Base-by-base conservation (phyloP, 2,888 invertebrate species). In the Cheiracanthium punctorium region DNA sequence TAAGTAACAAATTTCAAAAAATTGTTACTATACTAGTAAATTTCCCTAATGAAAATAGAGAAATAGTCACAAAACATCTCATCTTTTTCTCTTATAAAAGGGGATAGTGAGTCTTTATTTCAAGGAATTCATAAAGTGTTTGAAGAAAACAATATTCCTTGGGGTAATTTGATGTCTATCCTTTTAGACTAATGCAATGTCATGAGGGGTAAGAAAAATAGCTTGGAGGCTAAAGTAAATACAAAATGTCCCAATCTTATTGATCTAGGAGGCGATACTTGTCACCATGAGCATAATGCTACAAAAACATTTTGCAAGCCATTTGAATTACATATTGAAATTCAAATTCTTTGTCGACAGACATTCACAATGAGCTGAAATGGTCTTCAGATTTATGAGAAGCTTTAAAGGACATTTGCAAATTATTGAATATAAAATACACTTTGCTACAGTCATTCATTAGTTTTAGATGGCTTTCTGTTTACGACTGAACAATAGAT, bases 1-100 rank as follows among this genome's bases (percentile, higher is more conserved):
- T 37, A 1, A 73, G 73, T 73, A 73, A 72, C 24, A 20, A 41
- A 0, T 41, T 37, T 72, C 37, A 72, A 43, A 43, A 72, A 14
- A 41, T 72, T 43, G 72, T 72, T 14, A 14, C 72, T 37, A 43
- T 43, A 8, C 14, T 52, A 52, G 17, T 52, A 52, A 52, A 52
- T 52, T 52, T 52, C n/a, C 52, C 52, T n/a, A 20, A 52, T 17
- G 20, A 67, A n/a, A 30, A 30, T 5, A 67, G 30, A 24, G 24
- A n/a, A 67, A 29, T 67, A 5, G n/a, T n/a, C 12, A 29, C 14
- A 8, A 24, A 14, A 24, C 24, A 14, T 24, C 17, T 67, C 67
- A n/a, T 24, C 30, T n/a, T 67, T 67, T 29, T 28, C 67, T 1
- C 4, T 67, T 29, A 24, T 17, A 10, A 28, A 14, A 67, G 67